Conservation (phyloP, 2,797 vertebrate genomes). For the Poeciliopsis gracilis region DNA sequence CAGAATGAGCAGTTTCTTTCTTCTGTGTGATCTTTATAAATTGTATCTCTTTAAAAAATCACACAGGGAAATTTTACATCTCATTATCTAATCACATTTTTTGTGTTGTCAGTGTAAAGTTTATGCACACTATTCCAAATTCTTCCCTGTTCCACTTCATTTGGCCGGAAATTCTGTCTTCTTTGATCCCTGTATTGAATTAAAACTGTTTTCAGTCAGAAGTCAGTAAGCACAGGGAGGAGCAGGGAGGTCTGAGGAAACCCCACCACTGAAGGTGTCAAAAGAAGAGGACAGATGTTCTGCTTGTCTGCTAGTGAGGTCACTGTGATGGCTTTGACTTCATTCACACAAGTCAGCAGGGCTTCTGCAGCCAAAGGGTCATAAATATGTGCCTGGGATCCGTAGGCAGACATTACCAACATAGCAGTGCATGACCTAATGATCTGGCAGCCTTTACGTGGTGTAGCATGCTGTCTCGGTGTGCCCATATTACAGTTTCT, state of each 20-base stretch:
- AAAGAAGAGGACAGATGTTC: conserved; percentile 79
- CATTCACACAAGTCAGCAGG: conserved; percentile 74
- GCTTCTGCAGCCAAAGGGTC: conserved; percentile 74
- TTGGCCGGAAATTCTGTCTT: conserved; percentile 63
- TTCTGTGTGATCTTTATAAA: background rate
- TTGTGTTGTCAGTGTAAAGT: background rate
- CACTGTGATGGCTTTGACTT: conserved; percentile 81
- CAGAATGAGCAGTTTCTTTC: conserved; percentile 27
- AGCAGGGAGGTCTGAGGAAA: conserved; percentile 73
- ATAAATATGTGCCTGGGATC: conserved; percentile 79
- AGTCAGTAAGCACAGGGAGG: conserved; percentile 57
- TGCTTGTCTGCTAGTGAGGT: conserved; percentile 76
- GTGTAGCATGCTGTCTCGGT: conserved; percentile 62
- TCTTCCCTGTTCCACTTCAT: conserved; percentile 41
- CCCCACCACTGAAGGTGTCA: conserved; percentile 76
- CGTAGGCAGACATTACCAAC: conserved; percentile 81
- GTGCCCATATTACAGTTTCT: conserved; percentile 69
- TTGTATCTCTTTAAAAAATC: background rate
- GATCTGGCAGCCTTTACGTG: conserved; percentile 68
- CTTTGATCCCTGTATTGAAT: conserved; percentile 49
- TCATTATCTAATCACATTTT: background rate
- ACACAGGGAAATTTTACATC: background rate
- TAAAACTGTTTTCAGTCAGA: conserved; percentile 63
- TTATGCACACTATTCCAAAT: conserved; percentile 7
- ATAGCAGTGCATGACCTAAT: conserved; percentile 76